phyloP scores from a whole-genome alignment of 2,113 vertebrate species.

The Hypanus sabinus region DNA sequence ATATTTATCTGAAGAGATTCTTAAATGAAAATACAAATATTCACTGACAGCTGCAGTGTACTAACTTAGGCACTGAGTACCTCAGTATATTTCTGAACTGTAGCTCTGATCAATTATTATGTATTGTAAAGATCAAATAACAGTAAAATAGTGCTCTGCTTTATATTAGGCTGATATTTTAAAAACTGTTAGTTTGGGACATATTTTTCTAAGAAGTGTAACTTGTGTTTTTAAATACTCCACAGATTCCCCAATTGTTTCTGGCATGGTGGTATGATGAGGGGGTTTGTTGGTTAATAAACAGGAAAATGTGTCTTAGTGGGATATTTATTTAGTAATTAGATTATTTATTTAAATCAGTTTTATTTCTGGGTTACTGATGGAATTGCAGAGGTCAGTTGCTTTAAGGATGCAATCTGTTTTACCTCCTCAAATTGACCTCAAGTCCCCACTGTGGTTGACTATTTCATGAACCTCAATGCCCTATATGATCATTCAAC shows the following conservation, averaged over 20 bases:
- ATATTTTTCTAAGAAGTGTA: too few species aligned
- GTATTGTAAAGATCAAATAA: too few species aligned
- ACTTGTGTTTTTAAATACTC: too few species aligned
- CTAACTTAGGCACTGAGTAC: neutral
- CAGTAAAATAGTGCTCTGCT: too few species aligned
- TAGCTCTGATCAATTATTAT: too few species aligned
- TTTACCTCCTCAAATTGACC: too few species aligned
- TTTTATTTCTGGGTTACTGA: neutral
- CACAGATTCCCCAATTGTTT: neutral
- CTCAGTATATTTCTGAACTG: too few species aligned
- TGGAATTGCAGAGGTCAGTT: neutral
- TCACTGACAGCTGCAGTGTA: neutral
- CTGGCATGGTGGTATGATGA: neutral
- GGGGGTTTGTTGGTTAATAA: neutral
- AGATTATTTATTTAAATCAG: neutral
- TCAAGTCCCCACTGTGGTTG: too few species aligned
- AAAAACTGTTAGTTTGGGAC: too few species aligned
- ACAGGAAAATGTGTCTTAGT: neutral
- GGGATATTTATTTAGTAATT: neutral
- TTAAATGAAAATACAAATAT: neutral
- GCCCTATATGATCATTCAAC: too few species aligned
- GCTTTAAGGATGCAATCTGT: neutral
- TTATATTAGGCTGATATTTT: too few species aligned
- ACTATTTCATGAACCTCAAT: too few species aligned
- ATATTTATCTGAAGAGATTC: slow-evolving; percentile 2